Conservation (phyloP, 2,797 vertebrate species). For the Sphaeramia orbicularis region DNA sequence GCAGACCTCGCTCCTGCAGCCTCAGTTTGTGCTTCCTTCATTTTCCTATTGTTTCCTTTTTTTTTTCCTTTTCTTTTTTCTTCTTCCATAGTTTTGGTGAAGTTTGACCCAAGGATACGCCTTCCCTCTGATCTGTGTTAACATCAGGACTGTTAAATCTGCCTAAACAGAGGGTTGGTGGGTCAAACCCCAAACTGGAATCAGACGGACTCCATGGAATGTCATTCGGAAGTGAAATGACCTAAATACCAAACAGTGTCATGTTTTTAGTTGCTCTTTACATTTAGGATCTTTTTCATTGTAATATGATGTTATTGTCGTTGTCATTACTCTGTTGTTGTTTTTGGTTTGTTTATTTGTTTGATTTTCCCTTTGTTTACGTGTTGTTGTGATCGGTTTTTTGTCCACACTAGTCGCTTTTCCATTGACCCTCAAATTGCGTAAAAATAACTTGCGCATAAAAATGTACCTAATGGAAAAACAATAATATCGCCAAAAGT, state of each 20-base stretch:
- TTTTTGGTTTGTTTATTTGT: no score
- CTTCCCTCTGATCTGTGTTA: slow-evolving; percentile 41
- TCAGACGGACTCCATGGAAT: slow-evolving; percentile 19
- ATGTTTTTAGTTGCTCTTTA: no score
- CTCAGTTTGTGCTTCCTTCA: slow-evolving; percentile 44
- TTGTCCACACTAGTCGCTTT: no score
- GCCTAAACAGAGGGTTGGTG: slow-evolving; percentile 19
- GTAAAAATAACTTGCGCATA: no score
- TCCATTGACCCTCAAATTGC: no score
- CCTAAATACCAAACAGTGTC: slow-evolving; percentile 12
- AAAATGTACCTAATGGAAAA: no score
- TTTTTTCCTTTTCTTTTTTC: slow-evolving; percentile 2
- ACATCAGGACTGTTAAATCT: slow-evolving; percentile 15
- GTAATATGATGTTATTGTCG: no score
- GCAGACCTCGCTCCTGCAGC: slow-evolving; percentile 48
- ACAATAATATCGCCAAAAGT: no score
- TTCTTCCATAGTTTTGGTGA: slow-evolving; percentile 35
- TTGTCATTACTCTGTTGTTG: no score
- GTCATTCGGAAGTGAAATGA: slow-evolving; percentile 26
- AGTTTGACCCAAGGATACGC: slow-evolving; percentile 19
- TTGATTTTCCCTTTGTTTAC: no score
- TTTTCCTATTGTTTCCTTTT: slow-evolving; percentile 46
- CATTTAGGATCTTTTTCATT: no score
- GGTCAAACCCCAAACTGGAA: slow-evolving; percentile 31
- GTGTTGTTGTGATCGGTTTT: no score